Percentiles rank a stretch among this genome's conserved stretches.
phyloP scores from a whole-genome alignment of 2,888 invertebrate species.

The Elmis aenea region DNA sequence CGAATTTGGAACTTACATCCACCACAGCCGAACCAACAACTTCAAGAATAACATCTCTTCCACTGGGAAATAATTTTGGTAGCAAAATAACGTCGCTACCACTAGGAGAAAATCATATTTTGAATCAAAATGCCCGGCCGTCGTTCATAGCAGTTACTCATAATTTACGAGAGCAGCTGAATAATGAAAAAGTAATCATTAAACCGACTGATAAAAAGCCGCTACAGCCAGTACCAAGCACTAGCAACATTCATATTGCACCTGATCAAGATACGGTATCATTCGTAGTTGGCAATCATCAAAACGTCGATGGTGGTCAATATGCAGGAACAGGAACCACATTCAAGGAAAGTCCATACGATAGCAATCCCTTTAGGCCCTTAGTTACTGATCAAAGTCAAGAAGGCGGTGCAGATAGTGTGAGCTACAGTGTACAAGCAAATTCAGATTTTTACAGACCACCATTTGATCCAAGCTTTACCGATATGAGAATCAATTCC shows the following conservation, averaged over 20 bases:
- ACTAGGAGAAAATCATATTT: constrained; percentile 43
- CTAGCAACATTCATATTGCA: constrained; percentile 60
- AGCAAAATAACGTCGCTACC: constrained; percentile 46
- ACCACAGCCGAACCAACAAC: constrained; percentile 24
- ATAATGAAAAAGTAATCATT: constrained; percentile 40
- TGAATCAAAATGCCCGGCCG: constrained; percentile 25
- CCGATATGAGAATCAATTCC: background rate
- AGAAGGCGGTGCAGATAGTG: constrained; percentile 12
- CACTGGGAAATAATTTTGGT: no score
- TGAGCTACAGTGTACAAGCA: constrained; percentile 14
- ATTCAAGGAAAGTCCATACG: constrained; percentile 50
- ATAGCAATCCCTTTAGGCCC: constrained; percentile 41
- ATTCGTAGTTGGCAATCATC: constrained; percentile 60
- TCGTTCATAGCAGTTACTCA: constrained; percentile 43
- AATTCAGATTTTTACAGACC: constrained; percentile 5
- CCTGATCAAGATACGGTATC: constrained; percentile 61
- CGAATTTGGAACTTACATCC: constrained; percentile 17
- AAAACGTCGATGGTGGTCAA: constrained; percentile 51
- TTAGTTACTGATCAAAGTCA: constrained; percentile 19
- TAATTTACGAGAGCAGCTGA: constrained; percentile 42
- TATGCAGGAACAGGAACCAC: constrained; percentile 46
- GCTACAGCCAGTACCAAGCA: constrained; percentile 50
- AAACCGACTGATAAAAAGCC: constrained; percentile 29
- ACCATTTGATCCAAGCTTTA: constrained; percentile 1
- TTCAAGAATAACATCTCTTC: constrained; percentile 13